Conservation (phyloP, 2,888 invertebrate species). For the Actias luna region DNA sequence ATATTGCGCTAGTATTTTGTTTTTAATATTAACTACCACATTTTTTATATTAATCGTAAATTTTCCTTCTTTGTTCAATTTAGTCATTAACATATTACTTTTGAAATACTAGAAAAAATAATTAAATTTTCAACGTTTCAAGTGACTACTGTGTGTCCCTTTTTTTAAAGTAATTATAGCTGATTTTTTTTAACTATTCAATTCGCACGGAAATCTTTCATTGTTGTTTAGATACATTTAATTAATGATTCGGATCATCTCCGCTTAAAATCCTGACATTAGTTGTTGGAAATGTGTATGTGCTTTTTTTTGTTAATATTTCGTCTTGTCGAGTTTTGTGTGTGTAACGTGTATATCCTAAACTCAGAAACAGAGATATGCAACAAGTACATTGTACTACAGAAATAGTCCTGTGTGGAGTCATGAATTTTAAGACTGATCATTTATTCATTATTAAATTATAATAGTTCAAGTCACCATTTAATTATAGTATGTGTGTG, state of each 20-base stretch:
- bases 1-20: background rate
- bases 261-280: slow-evolving; percentile 66
- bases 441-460: slow-evolving; percentile 79
- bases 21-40: background rate
- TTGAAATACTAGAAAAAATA: slow-evolving; percentile 39
- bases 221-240: slow-evolving; percentile 45
- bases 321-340: slow-evolving; percentile 60
- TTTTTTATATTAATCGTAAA: background rate
- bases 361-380: slow-evolving; percentile 77
- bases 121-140: slow-evolving; percentile 44
- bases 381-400: slow-evolving; percentile 49
- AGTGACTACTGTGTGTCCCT: slow-evolving; percentile 50
- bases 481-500: slow-evolving; percentile 53
- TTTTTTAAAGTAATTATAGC: slow-evolving; percentile 9
- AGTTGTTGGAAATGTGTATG: slow-evolving; percentile 62
- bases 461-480: slow-evolving; percentile 73
- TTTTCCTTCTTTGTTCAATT: slow-evolving; percentile 9
- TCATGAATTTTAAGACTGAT: slow-evolving; percentile 77
- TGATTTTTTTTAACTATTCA: background rate
- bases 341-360: slow-evolving; percentile 54
- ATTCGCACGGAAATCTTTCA: slow-evolving; percentile 36
- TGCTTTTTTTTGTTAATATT: slow-evolving; percentile 69
- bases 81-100: slow-evolving; percentile 24
- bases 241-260: slow-evolving; percentile 54
- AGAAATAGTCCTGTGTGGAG: slow-evolving; percentile 57